Conservation (phyloP, 2,888 invertebrate species). For the Parnassius glacialis region DNA sequence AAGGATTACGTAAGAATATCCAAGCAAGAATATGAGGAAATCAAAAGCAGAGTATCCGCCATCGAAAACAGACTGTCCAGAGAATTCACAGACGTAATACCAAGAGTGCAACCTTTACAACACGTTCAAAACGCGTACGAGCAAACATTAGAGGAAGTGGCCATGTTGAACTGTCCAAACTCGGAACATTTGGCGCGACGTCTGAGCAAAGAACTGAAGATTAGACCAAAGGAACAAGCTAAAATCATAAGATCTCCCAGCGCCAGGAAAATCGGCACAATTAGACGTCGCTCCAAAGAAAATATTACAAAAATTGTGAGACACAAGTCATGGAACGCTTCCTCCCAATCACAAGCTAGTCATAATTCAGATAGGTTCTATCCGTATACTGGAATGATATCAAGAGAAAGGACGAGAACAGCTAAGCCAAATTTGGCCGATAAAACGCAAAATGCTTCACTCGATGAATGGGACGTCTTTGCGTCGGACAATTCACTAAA, state of each 20-base stretch:
- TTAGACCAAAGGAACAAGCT: slow-evolving; percentile 84
- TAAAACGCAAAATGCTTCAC: slow-evolving; percentile 40
- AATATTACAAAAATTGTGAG: slow-evolving; percentile 77
- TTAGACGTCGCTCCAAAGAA: slow-evolving; percentile 87
- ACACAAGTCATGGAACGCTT: slow-evolving; percentile 84
- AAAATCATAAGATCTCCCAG: slow-evolving; percentile 89
- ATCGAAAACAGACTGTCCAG: slow-evolving; percentile 86
- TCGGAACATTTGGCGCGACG: slow-evolving; percentile 87
- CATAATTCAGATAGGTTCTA: slow-evolving; percentile 71
- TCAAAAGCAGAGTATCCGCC: slow-evolving; percentile 86
- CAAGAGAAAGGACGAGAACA: slow-evolving; percentile 63
- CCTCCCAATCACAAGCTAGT: slow-evolving; percentile 64
- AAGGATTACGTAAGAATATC: slow-evolving; percentile 86
- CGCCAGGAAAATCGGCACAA: slow-evolving; percentile 89
- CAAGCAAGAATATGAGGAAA: slow-evolving; percentile 88
- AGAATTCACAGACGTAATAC: slow-evolving; percentile 81
- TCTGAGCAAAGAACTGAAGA: slow-evolving; percentile 87
- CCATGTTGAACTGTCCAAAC: slow-evolving; percentile 82
- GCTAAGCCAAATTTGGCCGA: slow-evolving; percentile 51
- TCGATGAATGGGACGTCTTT: slow-evolving; percentile 56
- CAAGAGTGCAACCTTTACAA: slow-evolving; percentile 76
- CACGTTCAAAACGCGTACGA: slow-evolving; percentile 87
- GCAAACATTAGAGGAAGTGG: slow-evolving; percentile 86
- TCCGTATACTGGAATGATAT: slow-evolving; percentile 76
- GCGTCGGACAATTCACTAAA: slow-evolving; percentile 53